Evolutionary conservation across 2,888 invertebrate genomes (phyloP), one percentile per base, ranked within the genome.

Genomic region (Ethmia dodecea): DNA sequence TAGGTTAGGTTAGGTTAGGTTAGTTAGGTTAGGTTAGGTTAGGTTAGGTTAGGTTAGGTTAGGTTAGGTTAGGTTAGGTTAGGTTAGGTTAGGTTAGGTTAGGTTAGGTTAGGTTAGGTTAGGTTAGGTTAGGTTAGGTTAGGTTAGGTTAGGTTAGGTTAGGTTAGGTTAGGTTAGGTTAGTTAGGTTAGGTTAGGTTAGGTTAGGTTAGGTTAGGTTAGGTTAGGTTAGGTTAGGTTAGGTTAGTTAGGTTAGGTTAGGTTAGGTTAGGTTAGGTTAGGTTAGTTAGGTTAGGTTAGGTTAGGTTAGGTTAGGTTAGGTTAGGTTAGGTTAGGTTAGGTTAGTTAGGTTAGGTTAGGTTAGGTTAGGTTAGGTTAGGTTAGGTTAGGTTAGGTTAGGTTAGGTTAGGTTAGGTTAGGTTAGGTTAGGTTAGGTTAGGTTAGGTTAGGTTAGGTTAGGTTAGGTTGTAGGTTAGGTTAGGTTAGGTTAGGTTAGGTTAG

Each of bases 201-300:
- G 43, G 40, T 43, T 40, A 37, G 42, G 40, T 43, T 43, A 37
- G 43, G 40, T 42, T 39, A 37, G 43, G 40, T 43, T 40, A 40
- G 43, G 40, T 43, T 40, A 40, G 43, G 40, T 43, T 40, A 40
- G 43, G 40, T 43, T 40, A 40, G 43, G 40, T 43, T 40, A 40
- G 43, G 40, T 43, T 40, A 40, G 43, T 43, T 43, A 43, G 43
- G 43, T 43, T 43, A 43, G 43, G 43, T 43, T 43, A 43, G 43
- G 43, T 43, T 43, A 43, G 43, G 43, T 43, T 43, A 43, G 43
- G 43, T 18, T 18, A 18, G 18, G n/a, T n/a, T 3, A 6, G 18
- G 4, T 18, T 18, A 5, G 18, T 40, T 43, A 39, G 39, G 38
- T 42, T 42, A 42, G 39, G 42, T 38, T 39, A 42, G 38, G 38